Conservation (phyloP, 2,797 vertebrate genomes). For the Parotocinclus haroldoi region DNA sequence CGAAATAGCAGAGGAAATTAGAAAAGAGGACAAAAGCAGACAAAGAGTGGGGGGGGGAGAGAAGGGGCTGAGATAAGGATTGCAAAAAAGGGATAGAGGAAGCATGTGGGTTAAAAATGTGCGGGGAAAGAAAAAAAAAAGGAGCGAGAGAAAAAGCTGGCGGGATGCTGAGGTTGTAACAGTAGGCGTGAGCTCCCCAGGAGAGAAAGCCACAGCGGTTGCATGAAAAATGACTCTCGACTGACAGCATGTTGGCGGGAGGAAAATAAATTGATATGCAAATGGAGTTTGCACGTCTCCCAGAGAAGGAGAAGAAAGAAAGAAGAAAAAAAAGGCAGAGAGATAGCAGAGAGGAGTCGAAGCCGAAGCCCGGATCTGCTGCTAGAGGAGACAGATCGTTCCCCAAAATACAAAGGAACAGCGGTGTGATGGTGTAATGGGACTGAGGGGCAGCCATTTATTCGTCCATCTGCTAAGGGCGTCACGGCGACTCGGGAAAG, state of each 20-base stretch:
- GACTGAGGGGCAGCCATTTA: too few relatives aligned
- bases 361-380: too few relatives aligned
- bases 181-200: conserved; percentile 10
- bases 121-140: conserved; percentile 8
- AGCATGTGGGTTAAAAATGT: conserved; percentile 26
- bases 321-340: conserved; percentile 7
- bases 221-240: conserved; percentile 70
- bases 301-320: conserved; percentile 27
- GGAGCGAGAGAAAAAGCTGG: conserved; percentile 5
- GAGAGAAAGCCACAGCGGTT: conserved; percentile 56
- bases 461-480: too few relatives aligned
- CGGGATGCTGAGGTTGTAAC: conserved; percentile 13
- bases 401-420: too few relatives aligned
- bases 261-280: conserved; percentile 78
- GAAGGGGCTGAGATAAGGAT: conserved; percentile 19
- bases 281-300: conserved; percentile 51
- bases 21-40: conserved; percentile 14
- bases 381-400: too few relatives aligned
- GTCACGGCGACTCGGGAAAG: too few relatives aligned
- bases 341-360: neutral
- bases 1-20: conserved; percentile 44
- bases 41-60: neutral
- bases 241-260: conserved; percentile 73
- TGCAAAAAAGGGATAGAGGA: conserved; percentile 26
- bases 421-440: too few relatives aligned